phyloP scores from a whole-genome alignment of 2,113 vertebrate genomes.

The Pedetes capensis region DNA sequence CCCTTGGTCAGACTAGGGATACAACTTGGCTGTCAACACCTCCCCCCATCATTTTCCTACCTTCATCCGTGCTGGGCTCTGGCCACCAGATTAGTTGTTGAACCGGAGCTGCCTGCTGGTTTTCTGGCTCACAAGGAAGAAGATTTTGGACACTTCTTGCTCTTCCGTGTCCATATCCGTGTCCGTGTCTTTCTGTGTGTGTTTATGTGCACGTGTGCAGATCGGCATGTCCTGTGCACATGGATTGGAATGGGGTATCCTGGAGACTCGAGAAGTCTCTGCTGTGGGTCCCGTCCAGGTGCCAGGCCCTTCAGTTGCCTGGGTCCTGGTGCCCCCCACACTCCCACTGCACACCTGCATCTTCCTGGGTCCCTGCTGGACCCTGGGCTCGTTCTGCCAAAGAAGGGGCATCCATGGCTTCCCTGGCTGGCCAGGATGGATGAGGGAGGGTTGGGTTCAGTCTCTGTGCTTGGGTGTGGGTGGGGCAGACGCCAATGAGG shows the following conservation, averaged over 20 bases:
- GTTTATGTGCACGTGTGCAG: not conserved
- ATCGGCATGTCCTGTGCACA: not conserved
- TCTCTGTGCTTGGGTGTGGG: not conserved
- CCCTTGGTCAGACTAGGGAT: not conserved
- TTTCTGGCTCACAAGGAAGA: slow-evolving; percentile 19
- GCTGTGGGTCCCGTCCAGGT: not conserved
- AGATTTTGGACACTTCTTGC: not conserved
- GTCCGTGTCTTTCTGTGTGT: not conserved
- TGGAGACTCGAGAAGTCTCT: not conserved
- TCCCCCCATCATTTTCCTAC: not conserved
- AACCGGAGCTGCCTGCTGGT: not conserved
- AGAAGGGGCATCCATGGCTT: not conserved
- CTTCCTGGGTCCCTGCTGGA: not conserved
- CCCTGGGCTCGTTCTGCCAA: not conserved
- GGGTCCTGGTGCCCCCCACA: not conserved
- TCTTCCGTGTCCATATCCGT: not conserved
- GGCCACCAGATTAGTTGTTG: not conserved
- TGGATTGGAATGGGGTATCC: not conserved
- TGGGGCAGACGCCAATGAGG: not conserved
- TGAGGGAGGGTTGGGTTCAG: not conserved
- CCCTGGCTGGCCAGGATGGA: not conserved
- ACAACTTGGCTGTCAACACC: not conserved
- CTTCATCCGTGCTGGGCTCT: not conserved
- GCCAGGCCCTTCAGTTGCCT: not conserved
- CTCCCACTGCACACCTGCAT: too few relatives aligned